phyloP scores from a whole-genome alignment of 2,113 vertebrate species.

The Physeter macrocephalus region DNA sequence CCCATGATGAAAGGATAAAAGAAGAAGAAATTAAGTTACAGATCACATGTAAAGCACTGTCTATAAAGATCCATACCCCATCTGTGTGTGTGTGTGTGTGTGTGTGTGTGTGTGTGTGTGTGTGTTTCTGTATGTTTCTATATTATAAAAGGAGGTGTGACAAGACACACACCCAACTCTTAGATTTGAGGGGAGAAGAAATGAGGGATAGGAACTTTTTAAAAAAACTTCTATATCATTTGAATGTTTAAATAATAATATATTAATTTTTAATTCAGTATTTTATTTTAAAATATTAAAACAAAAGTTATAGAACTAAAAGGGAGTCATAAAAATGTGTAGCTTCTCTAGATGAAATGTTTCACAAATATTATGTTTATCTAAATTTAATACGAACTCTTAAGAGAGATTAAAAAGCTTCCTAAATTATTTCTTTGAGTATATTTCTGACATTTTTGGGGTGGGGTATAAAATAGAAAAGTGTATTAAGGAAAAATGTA shows the following conservation, averaged over 20 bases:
- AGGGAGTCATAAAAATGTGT: background rate
- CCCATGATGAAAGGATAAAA: background rate
- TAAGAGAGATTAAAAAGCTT: background rate
- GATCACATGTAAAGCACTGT: background rate
- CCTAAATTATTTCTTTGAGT: conserved; percentile 30
- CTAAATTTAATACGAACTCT: background rate
- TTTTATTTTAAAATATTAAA: conserved; percentile 19
- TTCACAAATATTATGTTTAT: background rate
- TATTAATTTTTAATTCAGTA: background rate
- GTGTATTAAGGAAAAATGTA: background rate
- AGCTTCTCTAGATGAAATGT: background rate
- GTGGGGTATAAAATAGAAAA: background rate
- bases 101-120: background rate
- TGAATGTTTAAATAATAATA: background rate
- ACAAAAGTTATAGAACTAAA: background rate
- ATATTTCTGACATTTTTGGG: background rate
- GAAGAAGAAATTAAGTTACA: background rate
- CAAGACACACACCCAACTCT: background rate
- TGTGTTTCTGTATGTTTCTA: background rate
- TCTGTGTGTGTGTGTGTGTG: background rate
- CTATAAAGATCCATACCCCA: background rate
- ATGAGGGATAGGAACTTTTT: background rate
- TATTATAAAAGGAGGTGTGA: background rate
- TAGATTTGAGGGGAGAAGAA: background rate
- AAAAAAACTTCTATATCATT: background rate